Evolutionary conservation across 1,140 invertebrate genomes (phyloP).

Genomic region (Samia ricini): DNA sequence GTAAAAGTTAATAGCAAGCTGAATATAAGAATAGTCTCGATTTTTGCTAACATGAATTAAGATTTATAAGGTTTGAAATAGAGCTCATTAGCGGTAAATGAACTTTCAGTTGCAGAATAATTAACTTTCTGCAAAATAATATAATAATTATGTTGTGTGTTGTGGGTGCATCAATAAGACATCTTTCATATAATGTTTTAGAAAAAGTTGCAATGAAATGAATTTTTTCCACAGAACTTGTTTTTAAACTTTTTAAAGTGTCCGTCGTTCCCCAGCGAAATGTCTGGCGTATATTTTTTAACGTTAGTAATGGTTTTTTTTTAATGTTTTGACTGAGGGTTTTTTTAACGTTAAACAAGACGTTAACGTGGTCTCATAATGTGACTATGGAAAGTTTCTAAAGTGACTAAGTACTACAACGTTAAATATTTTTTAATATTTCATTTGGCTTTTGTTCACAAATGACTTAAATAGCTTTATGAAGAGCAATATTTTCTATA

Average conservation of each 20-base stretch:
- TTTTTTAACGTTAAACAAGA: slow-evolving; percentile 5
- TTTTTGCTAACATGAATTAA: too few species aligned
- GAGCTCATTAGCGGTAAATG: too few species aligned
- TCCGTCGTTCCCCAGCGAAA: neutral
- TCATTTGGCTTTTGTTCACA: too few species aligned
- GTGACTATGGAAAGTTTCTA: neutral
- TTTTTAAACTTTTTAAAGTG: slow-evolving; percentile 14
- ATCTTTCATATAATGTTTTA: slow-evolving; percentile 6
- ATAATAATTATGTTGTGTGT: too few species aligned
- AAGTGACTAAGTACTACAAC: neutral
- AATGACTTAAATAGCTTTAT: too few species aligned
- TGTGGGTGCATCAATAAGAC: neutral
- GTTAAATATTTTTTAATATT: too few species aligned
- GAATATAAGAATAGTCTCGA: too few species aligned
- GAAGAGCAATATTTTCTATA: too few species aligned
- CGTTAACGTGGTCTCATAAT: neutral
- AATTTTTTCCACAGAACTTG: slow-evolving; percentile 12
- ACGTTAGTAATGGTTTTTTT: neutral
- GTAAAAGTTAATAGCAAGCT: too few species aligned
- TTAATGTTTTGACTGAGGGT: neutral
- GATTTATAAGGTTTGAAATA: too few species aligned
- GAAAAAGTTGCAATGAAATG: slow-evolving; percentile 18
- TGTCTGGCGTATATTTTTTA: slow-evolving; percentile 9
- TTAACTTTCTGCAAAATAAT: too few species aligned
- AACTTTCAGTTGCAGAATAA: too few species aligned